These are phyloP conservation scores for Callionymus lyra DNA, from an alignment of 2,113 vertebrate species.

Conservation along the genomic window DNA sequence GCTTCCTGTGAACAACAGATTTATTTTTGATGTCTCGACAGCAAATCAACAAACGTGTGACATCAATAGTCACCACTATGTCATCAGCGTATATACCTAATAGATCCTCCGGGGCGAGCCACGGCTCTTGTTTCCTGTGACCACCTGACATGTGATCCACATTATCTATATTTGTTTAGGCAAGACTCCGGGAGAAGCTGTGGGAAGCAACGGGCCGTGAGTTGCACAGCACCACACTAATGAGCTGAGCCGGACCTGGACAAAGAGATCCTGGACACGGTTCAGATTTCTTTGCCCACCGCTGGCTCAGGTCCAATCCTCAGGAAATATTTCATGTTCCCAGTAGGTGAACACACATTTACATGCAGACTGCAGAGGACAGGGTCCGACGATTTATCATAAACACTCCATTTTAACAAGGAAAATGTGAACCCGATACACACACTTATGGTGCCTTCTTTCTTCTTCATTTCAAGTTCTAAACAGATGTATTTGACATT, in stretches of 20 bases:
- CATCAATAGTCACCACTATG: too few relatives aligned
- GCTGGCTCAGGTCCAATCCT: conserved; percentile 56
- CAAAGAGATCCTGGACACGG: conserved; percentile 60
- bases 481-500: too few relatives aligned
- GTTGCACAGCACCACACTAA: conserved; percentile 54
- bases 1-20: background rate
- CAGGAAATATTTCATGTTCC: conserved; percentile 56
- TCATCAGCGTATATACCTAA: too few relatives aligned
- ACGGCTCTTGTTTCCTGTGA: conserved; percentile 27
- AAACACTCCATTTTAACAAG: too few relatives aligned
- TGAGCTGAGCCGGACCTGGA: conserved; percentile 59
- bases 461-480: too few relatives aligned
- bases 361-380: too few relatives aligned
- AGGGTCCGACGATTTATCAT: too few relatives aligned
- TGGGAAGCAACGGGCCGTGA: conserved; percentile 41
- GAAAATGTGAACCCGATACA: too few relatives aligned
- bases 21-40: background rate
- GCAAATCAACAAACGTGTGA: too few relatives aligned
- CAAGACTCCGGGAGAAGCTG: conserved; percentile 28
- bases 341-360: too few relatives aligned
- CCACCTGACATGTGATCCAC: conserved; percentile 41
- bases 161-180: conserved; percentile 52
- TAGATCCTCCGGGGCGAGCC: background rate
- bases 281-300: conserved; percentile 58
- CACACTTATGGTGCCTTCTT: too few relatives aligned